These are phyloP conservation scores for Chaetodon auriga DNA, from an alignment of 2,113 vertebrate genomes.

Conservation along the genomic window DNA sequence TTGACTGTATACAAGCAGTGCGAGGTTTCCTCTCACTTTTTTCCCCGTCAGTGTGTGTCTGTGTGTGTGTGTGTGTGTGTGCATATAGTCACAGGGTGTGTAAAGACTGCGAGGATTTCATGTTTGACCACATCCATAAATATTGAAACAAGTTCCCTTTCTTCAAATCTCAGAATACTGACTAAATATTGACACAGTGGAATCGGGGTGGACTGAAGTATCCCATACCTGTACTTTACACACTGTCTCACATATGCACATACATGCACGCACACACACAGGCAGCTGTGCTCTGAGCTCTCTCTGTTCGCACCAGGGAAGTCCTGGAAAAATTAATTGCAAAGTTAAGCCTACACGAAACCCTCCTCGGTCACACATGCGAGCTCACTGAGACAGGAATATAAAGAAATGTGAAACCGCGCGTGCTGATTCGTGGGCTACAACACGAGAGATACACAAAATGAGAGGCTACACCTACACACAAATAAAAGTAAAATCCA, in stretches of 20 bases:
- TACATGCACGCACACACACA: conserved; percentile 33
- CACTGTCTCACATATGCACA: conserved; percentile 9
- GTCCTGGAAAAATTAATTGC: conserved; percentile 76
- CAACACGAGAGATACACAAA: background rate
- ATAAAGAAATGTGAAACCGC: conserved; percentile 57
- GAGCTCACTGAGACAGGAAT: conserved; percentile 27
- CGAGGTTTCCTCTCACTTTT: conserved; percentile 39
- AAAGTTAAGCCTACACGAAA: conserved; percentile 56
- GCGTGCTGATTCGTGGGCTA: background rate
- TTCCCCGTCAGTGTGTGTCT: background rate
- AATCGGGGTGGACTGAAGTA: conserved; percentile 70
- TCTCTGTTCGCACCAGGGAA: conserved; percentile 74
- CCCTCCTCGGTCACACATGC: conserved; percentile 47
- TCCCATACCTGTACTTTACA: conserved; percentile 68
- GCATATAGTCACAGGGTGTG: conserved; percentile 46
- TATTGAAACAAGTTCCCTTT: conserved; percentile 86
- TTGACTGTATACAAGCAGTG: conserved; percentile 32
- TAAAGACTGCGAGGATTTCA: conserved; percentile 75
- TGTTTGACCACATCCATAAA: conserved; percentile 84
- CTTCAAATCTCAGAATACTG: conserved; percentile 82
- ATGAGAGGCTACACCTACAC: conserved; percentile 4
- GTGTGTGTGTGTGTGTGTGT: conserved; percentile 25
- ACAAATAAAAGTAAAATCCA: conserved; percentile 8
- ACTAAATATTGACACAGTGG: conserved; percentile 80
- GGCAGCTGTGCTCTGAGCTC: conserved; percentile 65